phyloP scores from a whole-genome alignment of 2,888 invertebrate genomes.

The Xanthorhoe spadicearia region DNA sequence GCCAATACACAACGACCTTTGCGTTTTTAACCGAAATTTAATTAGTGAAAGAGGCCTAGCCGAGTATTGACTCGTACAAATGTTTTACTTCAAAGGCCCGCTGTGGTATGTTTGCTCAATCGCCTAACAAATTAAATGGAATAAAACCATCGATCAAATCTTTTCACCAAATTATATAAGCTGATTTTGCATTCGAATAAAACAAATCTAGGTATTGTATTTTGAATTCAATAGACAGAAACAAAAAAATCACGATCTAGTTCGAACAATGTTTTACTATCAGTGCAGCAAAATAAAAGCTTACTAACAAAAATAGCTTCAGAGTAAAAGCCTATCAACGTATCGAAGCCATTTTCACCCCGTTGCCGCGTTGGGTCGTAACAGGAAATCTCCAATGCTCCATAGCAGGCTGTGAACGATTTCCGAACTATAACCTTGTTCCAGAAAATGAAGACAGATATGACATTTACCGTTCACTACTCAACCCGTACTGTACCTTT shows the following conservation, averaged over 20 bases:
- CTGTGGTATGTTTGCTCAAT: too few species aligned
- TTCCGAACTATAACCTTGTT: constrained; percentile 11
- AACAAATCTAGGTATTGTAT: neutral
- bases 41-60: neutral
- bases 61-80: too few species aligned
- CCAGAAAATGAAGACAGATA: constrained; percentile 12
- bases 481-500: neutral
- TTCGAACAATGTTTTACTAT: neutral
- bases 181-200: neutral
- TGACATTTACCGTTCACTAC: constrained; percentile 8
- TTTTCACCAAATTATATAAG: neutral
- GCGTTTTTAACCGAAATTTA: neutral
- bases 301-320: neutral
- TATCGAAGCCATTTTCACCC: constrained; percentile 4
- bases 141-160: neutral
- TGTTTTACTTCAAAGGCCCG: too few species aligned
- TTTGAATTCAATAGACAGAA: neutral
- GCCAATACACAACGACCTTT: too few species aligned
- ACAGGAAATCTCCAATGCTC: constrained; percentile 18
- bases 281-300: constrained; percentile 1
- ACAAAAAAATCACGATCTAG: neutral
- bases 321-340: constrained; percentile 2
- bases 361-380: constrained; percentile 6
- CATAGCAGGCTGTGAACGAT: constrained; percentile 6
- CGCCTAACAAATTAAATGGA: too few species aligned